phyloP scores from a whole-genome alignment of 2,888 invertebrate species.

The Desoria tigrina region DNA sequence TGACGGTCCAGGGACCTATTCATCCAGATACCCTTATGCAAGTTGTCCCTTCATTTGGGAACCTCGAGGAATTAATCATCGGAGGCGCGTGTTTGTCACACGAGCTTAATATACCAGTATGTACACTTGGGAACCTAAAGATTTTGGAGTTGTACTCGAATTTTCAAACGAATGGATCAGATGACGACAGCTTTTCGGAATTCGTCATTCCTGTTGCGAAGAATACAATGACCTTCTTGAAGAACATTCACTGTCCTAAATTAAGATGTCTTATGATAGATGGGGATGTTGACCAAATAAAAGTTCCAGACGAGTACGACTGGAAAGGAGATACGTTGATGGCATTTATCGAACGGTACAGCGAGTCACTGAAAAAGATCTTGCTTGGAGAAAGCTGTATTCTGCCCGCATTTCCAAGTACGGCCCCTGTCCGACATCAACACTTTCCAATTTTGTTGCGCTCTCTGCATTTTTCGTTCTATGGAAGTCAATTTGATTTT shows the following conservation, averaged over 20 bases:
- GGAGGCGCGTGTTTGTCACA: neutral
- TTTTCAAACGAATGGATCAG: neutral
- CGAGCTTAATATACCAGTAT: neutral
- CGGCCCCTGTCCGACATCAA: no score
- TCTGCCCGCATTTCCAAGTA: neutral
- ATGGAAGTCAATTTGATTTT: neutral
- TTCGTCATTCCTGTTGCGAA: neutral
- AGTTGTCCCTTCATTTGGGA: neutral
- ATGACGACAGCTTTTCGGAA: neutral
- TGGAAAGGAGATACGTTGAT: slow-evolving; percentile 15
- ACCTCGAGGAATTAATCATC: slow-evolving; percentile 3
- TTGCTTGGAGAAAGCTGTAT: slow-evolving; percentile 15
- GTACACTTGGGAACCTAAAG: neutral
- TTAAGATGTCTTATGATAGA: neutral
- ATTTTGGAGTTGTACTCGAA: neutral
- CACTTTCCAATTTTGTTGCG: neutral
- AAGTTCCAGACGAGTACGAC: neutral
- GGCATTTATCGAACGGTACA: slow-evolving; percentile 7
- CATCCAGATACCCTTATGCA: neutral
- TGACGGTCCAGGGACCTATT: neutral
- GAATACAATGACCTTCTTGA: slow-evolving; percentile 1
- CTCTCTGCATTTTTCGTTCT: slow-evolving; percentile 11
- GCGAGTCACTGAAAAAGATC: slow-evolving; percentile 1
- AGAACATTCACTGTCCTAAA: neutral
- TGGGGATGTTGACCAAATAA: slow-evolving; percentile 20